Conservation (phyloP, 2,113 vertebrate genomes). For the Callithrix jacchus region DNA sequence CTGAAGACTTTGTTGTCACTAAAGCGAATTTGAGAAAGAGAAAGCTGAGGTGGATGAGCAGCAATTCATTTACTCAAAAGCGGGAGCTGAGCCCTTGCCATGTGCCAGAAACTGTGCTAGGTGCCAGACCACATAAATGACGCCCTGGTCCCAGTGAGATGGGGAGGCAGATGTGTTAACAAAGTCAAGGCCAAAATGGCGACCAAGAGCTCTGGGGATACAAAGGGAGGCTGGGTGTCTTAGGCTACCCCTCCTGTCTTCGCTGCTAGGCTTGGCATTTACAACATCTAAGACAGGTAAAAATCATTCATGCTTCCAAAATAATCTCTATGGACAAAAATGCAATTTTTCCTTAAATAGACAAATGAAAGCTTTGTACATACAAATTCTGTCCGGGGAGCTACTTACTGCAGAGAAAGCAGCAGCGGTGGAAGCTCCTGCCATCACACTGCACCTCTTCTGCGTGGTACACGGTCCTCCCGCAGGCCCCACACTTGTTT, state of each 20-base stretch:
- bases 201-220: not conserved
- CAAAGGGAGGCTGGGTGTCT: not conserved
- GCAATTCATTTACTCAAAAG: not conserved
- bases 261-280: not conserved
- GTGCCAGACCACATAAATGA: not conserved
- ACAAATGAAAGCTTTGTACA: too few relatives aligned
- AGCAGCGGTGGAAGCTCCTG: constrained; percentile 94
- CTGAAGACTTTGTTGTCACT: not conserved
- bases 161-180: accelerated
- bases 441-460: constrained; percentile 97
- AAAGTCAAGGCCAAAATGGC: not conserved
- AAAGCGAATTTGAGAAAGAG: not conserved
- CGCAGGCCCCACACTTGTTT: constrained; percentile 92
- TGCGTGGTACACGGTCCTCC: constrained; percentile 92
- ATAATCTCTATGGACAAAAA: not conserved
- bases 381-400: too few relatives aligned
- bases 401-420: constrained; percentile 97
- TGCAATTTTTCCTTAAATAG: too few relatives aligned
- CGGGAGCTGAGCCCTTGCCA: accelerated
- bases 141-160: not conserved
- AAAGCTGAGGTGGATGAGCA: not conserved
- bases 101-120: not conserved
- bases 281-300: not conserved
- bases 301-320: not conserved
- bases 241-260: not conserved